A percentile compares a stretch with the other conserved stretches of the same genome.
Conservation (phyloP, 2,113 vertebrate genomes). For the Megalops atlanticus region DNA sequence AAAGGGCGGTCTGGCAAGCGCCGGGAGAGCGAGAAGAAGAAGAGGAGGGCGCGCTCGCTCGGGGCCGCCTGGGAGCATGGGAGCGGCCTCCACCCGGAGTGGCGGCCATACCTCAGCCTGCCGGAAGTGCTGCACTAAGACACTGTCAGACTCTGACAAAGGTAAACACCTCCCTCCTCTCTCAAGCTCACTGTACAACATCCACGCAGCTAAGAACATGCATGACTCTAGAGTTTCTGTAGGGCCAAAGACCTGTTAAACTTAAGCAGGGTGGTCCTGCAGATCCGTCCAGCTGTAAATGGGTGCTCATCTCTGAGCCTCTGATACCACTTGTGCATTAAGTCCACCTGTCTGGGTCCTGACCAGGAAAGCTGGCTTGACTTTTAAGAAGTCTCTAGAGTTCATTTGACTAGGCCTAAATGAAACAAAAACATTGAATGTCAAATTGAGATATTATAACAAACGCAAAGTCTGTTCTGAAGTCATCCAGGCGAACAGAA, state of each 20-base stretch:
- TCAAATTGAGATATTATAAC: no score
- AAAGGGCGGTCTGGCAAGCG: slow-evolving; percentile 85
- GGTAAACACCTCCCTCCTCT: slow-evolving; percentile 51
- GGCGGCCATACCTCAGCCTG: slow-evolving; percentile 55
- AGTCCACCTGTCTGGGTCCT: background rate
- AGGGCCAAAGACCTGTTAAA: background rate
- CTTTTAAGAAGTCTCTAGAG: background rate
- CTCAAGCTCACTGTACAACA: no score
- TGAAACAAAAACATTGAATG: background rate
- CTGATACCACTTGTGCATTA: background rate
- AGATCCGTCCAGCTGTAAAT: background rate
- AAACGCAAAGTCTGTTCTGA: background rate
- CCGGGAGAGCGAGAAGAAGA: slow-evolving; percentile 90
- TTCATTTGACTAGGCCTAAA: background rate
- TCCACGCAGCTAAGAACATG: no score
- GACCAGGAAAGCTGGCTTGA: no score
- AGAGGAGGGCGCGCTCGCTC: slow-evolving; percentile 78
- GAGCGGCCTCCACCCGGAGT: slow-evolving; percentile 56
- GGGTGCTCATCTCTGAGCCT: background rate
- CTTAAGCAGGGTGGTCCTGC: background rate
- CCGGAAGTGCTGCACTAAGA: slow-evolving; percentile 66
- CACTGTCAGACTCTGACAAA: slow-evolving; percentile 72
- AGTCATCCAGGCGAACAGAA: background rate
- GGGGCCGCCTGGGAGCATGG: slow-evolving; percentile 45
- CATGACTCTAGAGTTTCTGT: no score